These are phyloP conservation scores for Cacatua alba DNA, from an alignment of 2,113 vertebrate species.

Conservation along the genomic window DNA sequence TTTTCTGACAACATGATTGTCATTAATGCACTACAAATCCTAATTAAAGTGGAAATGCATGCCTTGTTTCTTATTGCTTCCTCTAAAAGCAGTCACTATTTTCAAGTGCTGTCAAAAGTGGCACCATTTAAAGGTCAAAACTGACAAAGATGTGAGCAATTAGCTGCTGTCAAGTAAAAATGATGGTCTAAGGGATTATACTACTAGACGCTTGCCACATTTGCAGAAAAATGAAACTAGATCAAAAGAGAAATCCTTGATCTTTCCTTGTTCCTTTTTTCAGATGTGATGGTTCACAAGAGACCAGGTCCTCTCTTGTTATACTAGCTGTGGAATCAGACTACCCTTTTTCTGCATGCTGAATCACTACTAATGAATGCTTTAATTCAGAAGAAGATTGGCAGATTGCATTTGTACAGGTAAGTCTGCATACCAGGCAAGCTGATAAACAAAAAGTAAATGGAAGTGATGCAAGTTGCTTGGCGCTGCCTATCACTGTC, in stretches of 20 bases:
- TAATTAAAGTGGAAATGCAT: slow-evolving; percentile 30
- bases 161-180: slow-evolving; percentile 15
- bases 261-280: neutral
- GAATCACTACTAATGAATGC: neutral
- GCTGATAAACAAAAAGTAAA: neutral
- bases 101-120: slow-evolving; percentile 13
- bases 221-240: neutral
- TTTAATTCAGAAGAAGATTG: neutral
- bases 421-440: neutral
- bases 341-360: neutral
- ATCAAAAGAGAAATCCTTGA: neutral
- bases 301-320: neutral
- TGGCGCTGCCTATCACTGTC: neutral
- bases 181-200: neutral
- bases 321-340: neutral
- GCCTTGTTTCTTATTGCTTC: neutral
- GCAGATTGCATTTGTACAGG: neutral
- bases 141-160: slow-evolving; percentile 35
- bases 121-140: slow-evolving; percentile 18
- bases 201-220: neutral
- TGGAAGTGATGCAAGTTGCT: neutral
- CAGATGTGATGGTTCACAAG: neutral
- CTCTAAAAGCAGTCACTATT: neutral
- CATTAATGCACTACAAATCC: slow-evolving; percentile 28
- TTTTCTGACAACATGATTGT: slow-evolving; percentile 33